Conservation (phyloP, 2,113 vertebrate genomes). For the Caranx melampygus region DNA sequence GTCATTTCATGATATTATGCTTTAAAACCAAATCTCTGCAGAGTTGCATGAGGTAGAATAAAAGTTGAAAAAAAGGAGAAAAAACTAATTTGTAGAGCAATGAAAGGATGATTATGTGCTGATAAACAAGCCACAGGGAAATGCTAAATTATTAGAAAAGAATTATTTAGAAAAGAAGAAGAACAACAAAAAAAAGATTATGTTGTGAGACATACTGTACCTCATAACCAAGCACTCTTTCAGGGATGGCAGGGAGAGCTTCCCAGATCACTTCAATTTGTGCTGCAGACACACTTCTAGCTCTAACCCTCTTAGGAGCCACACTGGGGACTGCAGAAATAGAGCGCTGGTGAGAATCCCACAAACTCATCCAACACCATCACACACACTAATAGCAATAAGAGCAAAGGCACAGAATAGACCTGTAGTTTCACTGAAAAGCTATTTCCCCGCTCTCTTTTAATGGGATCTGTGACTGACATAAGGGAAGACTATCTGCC, state of each 20-base stretch:
- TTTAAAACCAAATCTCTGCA: conserved; percentile 12
- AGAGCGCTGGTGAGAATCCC: conserved; percentile 62
- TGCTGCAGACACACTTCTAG: conserved; percentile 89
- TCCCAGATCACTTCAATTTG: conserved; percentile 92
- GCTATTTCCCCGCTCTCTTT: conserved; percentile 75
- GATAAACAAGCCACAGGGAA: conserved; percentile 20
- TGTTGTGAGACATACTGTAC: conserved; percentile 73
- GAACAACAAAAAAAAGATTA: conserved; percentile 8
- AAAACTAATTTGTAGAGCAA: conserved; percentile 10
- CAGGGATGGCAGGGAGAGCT: conserved; percentile 85
- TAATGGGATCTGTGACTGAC: conserved; percentile 84
- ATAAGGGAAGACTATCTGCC: conserved; percentile 83
- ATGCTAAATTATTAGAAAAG: conserved; percentile 23
- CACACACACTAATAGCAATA: conserved; percentile 70
- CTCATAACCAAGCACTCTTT: conserved; percentile 94
- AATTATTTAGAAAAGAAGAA: conserved; percentile 6
- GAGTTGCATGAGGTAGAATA: neutral
- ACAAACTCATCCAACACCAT: conserved; percentile 66
- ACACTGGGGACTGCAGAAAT: conserved; percentile 88
- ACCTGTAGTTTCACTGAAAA: conserved; percentile 74
- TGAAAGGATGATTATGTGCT: conserved; percentile 2
- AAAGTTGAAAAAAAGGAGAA: neutral
- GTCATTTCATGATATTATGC: conserved; percentile 21
- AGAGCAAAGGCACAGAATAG: conserved; percentile 62
- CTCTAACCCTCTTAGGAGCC: conserved; percentile 85